phyloP scores from a whole-genome alignment of 2,797 vertebrate genomes.

The Lindbergichthys nudifrons region DNA sequence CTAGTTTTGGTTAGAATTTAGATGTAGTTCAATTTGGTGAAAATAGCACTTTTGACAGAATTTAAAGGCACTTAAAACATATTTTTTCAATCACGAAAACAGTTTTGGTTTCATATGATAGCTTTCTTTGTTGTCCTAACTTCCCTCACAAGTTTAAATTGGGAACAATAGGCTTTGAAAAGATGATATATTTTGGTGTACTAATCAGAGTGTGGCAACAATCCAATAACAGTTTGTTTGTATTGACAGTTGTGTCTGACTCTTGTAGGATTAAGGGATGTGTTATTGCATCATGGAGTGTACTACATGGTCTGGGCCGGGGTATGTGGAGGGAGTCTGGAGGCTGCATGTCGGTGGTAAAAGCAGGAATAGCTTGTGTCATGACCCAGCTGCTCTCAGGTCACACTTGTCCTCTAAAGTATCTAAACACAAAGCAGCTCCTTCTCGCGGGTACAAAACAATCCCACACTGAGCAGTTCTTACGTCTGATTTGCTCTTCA shows the following conservation, averaged over 20 bases:
- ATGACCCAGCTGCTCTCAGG: constrained; percentile 47
- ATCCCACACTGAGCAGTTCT: background rate
- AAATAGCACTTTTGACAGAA: background rate
- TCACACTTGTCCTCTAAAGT: constrained; percentile 33
- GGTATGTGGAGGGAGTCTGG: constrained; percentile 34
- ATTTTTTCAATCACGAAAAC: background rate
- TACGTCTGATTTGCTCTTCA: background rate
- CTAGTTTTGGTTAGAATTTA: background rate
- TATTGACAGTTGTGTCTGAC: background rate
- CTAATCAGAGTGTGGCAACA: too few species aligned
- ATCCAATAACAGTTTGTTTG: background rate
- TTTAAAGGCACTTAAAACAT: background rate
- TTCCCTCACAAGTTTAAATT: background rate
- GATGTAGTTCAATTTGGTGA: background rate
- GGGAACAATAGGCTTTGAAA: background rate
- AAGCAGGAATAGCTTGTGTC: constrained; percentile 49
- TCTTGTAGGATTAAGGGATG: background rate
- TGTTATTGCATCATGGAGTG: background rate
- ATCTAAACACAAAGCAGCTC: constrained; percentile 26
- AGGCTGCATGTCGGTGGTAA: constrained; percentile 35
- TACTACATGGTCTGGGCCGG: constrained; percentile 4
- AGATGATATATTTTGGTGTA: background rate
- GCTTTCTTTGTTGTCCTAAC: too few species aligned
- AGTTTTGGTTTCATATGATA: background rate
- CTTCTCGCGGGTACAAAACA: background rate